These are phyloP conservation scores for Balaeniceps rex DNA, from an alignment of 2,113 vertebrate species.

Conservation along the genomic window DNA sequence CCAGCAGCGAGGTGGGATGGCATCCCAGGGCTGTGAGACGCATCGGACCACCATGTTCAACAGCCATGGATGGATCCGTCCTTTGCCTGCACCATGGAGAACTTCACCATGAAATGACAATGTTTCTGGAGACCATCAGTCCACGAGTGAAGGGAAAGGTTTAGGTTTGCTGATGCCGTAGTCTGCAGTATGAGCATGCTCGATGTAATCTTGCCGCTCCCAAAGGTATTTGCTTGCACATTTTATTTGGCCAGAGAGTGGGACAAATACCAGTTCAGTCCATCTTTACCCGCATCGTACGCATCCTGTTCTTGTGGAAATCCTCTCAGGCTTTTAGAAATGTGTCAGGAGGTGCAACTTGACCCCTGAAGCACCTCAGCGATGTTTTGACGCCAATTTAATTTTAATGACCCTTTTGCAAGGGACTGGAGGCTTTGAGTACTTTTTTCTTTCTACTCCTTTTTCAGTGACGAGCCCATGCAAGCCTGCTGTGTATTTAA, in stretches of 20 bases:
- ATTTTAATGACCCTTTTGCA: not conserved
- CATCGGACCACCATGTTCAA: not conserved
- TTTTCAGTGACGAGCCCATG: not conserved
- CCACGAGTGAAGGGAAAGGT: not conserved
- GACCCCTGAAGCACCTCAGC: not conserved
- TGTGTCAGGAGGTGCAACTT: not conserved
- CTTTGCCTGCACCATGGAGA: not conserved
- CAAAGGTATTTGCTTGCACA: not conserved
- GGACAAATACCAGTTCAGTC: not conserved
- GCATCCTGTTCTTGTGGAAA: not conserved
- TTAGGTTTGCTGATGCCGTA: not conserved
- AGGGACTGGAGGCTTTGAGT: not conserved
- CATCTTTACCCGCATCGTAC: not conserved
- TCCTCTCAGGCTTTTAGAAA: not conserved
- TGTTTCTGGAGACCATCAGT: not conserved
- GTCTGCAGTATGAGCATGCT: not conserved
- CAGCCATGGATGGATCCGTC: not conserved
- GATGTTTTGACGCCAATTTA: not conserved
- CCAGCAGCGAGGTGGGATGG: not conserved
- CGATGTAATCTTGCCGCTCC: not conserved
- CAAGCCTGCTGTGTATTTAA: not conserved
- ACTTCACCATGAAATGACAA: not conserved
- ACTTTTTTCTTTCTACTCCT: not conserved
- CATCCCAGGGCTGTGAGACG: not conserved
- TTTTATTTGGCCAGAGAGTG: not conserved